These are phyloP conservation scores for Psococerastis gibbosa DNA, from an alignment of 2,888 invertebrate species.

Conservation along the genomic window DNA sequence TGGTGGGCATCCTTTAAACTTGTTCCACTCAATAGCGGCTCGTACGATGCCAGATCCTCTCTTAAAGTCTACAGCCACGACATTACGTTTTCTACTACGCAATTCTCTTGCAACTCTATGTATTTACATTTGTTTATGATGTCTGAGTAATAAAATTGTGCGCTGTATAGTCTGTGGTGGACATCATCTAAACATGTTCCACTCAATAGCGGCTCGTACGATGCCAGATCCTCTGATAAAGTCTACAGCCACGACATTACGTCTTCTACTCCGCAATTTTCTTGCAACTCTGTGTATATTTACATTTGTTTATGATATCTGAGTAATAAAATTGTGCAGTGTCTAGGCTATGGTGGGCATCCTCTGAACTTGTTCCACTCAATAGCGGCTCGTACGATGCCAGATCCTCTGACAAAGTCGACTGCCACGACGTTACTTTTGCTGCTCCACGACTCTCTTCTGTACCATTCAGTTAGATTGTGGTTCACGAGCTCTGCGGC, in stretches of 20 bases:
- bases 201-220: slow-evolving; percentile 19
- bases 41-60: slow-evolving; percentile 19
- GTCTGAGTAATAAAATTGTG: too few species aligned
- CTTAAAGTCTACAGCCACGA: slow-evolving; percentile 20
- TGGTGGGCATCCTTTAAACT: background rate
- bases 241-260: slow-evolving; percentile 20
- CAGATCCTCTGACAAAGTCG: slow-evolving; percentile 20
- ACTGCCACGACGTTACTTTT: slow-evolving; percentile 27
- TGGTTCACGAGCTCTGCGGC: slow-evolving; percentile 48
- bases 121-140: too few species aligned
- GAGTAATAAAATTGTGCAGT: too few species aligned
- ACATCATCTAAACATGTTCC: too few species aligned
- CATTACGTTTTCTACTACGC: too few species aligned
- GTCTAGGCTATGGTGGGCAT: too few species aligned
- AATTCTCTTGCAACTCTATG: too few species aligned
- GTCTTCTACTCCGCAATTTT: too few species aligned
- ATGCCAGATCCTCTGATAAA: slow-evolving; percentile 19
- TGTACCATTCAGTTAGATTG: slow-evolving; percentile 46
- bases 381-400: slow-evolving; percentile 19
- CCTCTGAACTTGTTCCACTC: slow-evolving; percentile 17
- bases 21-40: slow-evolving; percentile 20
- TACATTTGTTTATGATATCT: too few species aligned
- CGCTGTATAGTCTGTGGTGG: too few species aligned
- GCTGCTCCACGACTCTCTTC: slow-evolving; percentile 39
- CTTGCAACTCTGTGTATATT: too few species aligned